These are phyloP conservation scores for Phoeniculus purpureus DNA, from an alignment of 2,797 vertebrate species.

Conservation along the genomic window DNA sequence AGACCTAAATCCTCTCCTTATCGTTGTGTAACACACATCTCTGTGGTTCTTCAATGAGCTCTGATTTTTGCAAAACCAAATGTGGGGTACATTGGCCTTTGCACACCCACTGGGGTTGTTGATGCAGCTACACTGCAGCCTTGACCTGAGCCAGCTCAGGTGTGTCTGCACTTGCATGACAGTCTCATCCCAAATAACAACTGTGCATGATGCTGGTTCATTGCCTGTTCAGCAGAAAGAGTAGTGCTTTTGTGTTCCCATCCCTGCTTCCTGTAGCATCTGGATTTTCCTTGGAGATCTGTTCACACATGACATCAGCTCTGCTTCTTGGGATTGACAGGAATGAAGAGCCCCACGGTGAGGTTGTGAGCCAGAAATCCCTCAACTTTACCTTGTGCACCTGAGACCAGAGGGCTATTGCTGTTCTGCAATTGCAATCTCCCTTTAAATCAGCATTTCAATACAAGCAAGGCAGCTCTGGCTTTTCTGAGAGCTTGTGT, in stretches of 20 bases:
- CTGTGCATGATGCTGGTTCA: fast-evolving
- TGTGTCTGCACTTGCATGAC: not conserved
- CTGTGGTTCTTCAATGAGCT: not conserved
- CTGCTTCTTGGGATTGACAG: not conserved
- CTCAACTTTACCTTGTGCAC: fast-evolving
- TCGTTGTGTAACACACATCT: fast-evolving
- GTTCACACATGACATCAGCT: not conserved
- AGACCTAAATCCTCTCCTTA: not conserved
- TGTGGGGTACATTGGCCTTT: not conserved
- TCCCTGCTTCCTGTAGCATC: not conserved
- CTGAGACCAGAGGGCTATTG: not conserved
- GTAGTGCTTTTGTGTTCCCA: not conserved
- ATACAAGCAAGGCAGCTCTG: not conserved
- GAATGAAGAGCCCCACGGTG: fast-evolving
- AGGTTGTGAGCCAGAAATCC: not conserved
- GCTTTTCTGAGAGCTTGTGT: not conserved
- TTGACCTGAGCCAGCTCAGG: not conserved
- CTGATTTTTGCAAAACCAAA: not conserved
- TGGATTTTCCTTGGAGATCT: slow-evolving; percentile 21
- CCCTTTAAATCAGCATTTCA: not conserved
- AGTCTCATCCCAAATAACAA: not conserved
- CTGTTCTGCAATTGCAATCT: fast-evolving
- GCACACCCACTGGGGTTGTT: not conserved
- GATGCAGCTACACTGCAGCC: not conserved
- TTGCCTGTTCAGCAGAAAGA: not conserved